Base-by-base conservation (phyloP, 2,113 vertebrate species). In the Cyprinus carpio region DNA sequence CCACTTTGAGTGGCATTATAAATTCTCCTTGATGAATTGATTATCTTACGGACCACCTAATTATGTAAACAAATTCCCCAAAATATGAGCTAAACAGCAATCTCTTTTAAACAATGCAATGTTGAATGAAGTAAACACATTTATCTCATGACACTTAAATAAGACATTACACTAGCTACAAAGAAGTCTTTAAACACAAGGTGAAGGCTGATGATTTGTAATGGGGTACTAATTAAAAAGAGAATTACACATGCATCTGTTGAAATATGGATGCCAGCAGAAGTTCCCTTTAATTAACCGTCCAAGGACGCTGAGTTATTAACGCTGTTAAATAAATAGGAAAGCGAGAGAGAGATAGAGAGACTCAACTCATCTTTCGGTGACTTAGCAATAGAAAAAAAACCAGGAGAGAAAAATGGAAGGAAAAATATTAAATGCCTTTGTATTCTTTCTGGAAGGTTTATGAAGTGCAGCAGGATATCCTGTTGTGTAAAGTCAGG, bases 281-380 rank as follows among this genome's bases (percentile, higher is more conserved):
- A 87, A 85, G 69, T 87, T 88, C 71, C 40, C 81, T 92, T 89
- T 92, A 91, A 92, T 92, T 91, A 92, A 91, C 87, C 85, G 89
- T 75, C 88, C 75, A 85, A 58, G 62, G 82, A 86, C 82, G 79
- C 86, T 90, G 31, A 89, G 86, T 86, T 82, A 86, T 83, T 84
- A 83, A 86, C 60, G 60, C 51, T 83, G 87, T 67, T 84, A 78
- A 87, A 72, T 85, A 86, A 79, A 69, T 49, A 2, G 49, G 62
- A 43, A 43, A 71, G 51, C 8, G 37, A 71, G 18, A 62, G 3
- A 0, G 27, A 77, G 27, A 54, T 18, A 75, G 40, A 46, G n/a
- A 49, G 40, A 78, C 3, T 43, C 40, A 40, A 29, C 75, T 56
- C 18, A 5, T 51, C 51, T 58, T 78, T 58, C 25, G 29, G 13